Base-by-base conservation (phyloP, 2,888 invertebrate species). In the Drosophila sordidula region DNA sequence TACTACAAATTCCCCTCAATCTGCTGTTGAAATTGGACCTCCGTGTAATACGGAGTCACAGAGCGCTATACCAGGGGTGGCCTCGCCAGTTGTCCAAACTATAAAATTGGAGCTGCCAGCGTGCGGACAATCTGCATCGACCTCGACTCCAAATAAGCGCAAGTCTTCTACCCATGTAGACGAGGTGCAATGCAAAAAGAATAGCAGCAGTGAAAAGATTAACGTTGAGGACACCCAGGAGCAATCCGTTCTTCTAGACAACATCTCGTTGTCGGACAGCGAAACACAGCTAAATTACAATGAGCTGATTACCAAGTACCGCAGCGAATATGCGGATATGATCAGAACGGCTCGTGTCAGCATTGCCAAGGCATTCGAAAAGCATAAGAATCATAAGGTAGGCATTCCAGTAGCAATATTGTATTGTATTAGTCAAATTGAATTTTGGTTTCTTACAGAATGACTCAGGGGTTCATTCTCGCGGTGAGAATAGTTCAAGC, bases 381-480 rank as follows among this genome's bases (percentile, higher is more conserved):
- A 81, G 8, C 78, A 66, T 34, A 86, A 81, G 57, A 64, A 78
- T 9, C 80, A 16, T 12, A 86, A 74, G 74, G 83, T 86, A 55
- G 51, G 41, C 3, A 29, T 3, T 14, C 3, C 25, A 34, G 25
- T 8, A 34, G 0, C 9, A 3, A 12, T 6, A 4, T 34, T 4
- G 22, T 6, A 2, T 34, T 3, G 1, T 12, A 34, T 34, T 34
- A 41, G 4, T 16, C 8, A 8, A 14, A 12, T 42, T 6, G 3
- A 54, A 22, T 42, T 22, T 36, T 14, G 32, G 4, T 9, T 59
- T 36, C n/a, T 67, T 63, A 26, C 69, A 90, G 78, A 89, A 91
- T 62, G 92, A 92, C 70, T 92, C 92, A n/a, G 92, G 91, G 3
- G 90, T 91, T 57, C 90, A 84, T 57, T 91, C 92, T 2, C 89